Percentiles rank a stretch among this genome's conserved stretches.
Evolutionary conservation across 2,797 vertebrate genomes (phyloP).

Genomic region (Ciconia nigra): DNA sequence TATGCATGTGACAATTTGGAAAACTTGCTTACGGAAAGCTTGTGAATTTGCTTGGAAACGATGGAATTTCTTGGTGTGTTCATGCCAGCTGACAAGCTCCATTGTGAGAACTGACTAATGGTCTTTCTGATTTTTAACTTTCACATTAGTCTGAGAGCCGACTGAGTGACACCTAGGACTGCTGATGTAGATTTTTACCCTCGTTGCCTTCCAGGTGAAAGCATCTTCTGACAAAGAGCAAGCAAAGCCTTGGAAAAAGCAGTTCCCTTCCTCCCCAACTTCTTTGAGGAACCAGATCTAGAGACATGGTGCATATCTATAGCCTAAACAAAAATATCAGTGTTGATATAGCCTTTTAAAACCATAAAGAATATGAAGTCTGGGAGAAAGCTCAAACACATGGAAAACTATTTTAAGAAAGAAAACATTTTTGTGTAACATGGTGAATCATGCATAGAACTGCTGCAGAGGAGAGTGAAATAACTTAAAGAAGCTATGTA

Average conservation of each 20-base stretch:
- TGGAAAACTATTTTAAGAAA: not conserved
- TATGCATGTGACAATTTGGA: not conserved
- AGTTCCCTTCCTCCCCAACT: not conserved
- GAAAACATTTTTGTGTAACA: not conserved
- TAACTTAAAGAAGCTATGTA: not conserved
- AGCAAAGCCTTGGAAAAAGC: not conserved
- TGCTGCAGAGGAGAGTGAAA: not conserved
- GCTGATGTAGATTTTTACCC: not conserved
- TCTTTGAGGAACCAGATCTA: not conserved
- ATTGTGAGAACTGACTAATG: not conserved
- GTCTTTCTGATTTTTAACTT: not conserved
- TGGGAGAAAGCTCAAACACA: not conserved
- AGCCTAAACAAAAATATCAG: not conserved
- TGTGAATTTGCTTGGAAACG: not conserved
- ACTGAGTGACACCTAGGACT: not conserved
- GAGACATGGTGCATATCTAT: not conserved
- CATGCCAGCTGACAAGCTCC: not conserved
- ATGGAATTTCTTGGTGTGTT: not conserved
- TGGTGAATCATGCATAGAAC: not conserved
- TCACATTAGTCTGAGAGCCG: not conserved
- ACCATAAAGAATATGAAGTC: not conserved
- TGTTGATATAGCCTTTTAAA: not conserved
- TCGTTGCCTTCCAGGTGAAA: not conserved
- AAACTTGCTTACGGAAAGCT: not conserved
- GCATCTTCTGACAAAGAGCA: not conserved